Percentiles rank a stretch among this genome's conserved stretches.
phyloP scores from a whole-genome alignment of 2,797 vertebrate genomes.

The Diceros bicornis region DNA sequence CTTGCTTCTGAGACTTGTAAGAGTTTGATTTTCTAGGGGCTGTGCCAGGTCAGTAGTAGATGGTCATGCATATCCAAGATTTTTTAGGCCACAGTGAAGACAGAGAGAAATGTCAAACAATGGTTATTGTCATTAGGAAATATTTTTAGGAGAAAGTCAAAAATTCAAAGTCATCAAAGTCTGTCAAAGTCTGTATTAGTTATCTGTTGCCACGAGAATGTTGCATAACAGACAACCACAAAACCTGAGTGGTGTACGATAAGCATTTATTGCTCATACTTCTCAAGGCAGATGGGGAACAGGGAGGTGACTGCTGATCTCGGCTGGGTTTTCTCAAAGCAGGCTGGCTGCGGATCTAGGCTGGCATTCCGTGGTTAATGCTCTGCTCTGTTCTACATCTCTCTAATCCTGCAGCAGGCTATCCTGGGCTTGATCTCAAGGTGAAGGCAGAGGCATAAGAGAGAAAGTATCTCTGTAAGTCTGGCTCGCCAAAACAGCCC shows the following conservation, averaged over 20 bases:
- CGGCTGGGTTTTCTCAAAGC: background rate
- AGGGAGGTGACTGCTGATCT: background rate
- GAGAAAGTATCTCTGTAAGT: background rate
- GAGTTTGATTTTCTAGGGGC: constrained; percentile 35
- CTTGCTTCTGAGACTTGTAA: background rate
- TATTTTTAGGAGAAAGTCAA: constrained; percentile 4
- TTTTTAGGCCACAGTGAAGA: background rate
- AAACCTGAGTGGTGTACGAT: background rate
- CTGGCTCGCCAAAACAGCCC: background rate
- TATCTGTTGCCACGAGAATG: background rate
- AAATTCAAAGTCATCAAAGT: background rate
- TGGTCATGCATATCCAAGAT: background rate
- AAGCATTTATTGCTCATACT: background rate
- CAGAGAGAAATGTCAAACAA: background rate
- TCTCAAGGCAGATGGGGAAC: background rate
- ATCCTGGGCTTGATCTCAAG: background rate
- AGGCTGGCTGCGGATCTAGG: background rate
- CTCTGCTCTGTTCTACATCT: background rate
- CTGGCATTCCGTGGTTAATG: background rate
- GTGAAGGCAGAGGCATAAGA: background rate
- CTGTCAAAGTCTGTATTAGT: background rate
- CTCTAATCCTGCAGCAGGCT: background rate
- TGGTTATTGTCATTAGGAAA: background rate
- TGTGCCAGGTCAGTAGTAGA: background rate
- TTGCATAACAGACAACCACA: background rate